phyloP scores from a whole-genome alignment of 2,888 invertebrate species.

The Griposia aprilina region DNA sequence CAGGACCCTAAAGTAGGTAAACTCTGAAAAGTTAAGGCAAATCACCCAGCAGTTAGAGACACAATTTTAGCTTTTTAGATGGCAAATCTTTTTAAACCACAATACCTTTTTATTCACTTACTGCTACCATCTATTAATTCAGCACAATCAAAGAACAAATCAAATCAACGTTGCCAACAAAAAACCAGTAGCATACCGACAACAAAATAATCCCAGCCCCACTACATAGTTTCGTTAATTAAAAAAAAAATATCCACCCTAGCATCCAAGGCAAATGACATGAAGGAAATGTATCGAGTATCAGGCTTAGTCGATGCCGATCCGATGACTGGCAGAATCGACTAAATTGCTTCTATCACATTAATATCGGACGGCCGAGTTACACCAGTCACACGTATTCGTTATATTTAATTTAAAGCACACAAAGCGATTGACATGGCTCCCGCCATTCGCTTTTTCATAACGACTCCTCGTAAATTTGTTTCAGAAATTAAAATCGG shows the following conservation, averaged over 20 bases:
- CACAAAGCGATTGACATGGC: constrained; percentile 88
- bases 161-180: constrained; percentile 54
- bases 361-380: constrained; percentile 78
- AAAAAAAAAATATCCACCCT: constrained; percentile 73
- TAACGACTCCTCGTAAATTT: constrained; percentile 80
- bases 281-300: constrained; percentile 72
- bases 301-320: constrained; percentile 73
- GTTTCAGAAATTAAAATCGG: constrained; percentile 78
- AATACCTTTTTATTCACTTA: constrained; percentile 16
- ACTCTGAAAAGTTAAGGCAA: neutral
- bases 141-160: constrained; percentile 46
- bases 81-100: constrained; percentile 6
- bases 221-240: constrained; percentile 71
- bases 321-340: constrained; percentile 85
- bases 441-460: constrained; percentile 83
- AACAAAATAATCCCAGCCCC: constrained; percentile 58
- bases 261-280: constrained; percentile 76
- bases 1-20: neutral
- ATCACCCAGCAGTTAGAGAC: neutral
- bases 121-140: constrained; percentile 31
- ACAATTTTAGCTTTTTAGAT: neutral
- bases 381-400: constrained; percentile 82
- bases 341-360: constrained; percentile 86
- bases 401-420: constrained; percentile 88
- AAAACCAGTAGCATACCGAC: constrained; percentile 59